A percentile compares a stretch with the other conserved stretches of the same genome.
Conservation (phyloP, 1,140 invertebrate genomes). For the Drosophila littoralis region DNA sequence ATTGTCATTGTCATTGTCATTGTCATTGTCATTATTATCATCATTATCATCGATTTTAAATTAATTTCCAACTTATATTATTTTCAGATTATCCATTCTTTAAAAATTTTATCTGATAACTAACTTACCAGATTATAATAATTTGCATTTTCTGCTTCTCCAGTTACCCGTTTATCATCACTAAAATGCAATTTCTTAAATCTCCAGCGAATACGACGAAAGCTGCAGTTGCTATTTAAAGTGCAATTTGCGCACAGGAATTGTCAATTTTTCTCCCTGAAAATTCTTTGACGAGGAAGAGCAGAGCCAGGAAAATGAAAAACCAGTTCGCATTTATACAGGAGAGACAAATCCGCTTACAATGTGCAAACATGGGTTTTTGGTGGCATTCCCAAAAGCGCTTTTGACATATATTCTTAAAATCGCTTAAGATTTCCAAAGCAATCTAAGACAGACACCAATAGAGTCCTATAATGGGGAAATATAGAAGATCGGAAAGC, state of each 20-base stretch:
- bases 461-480: no score
- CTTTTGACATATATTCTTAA: background rate
- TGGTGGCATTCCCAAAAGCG: background rate
- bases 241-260: conserved; percentile 36
- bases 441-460: no score
- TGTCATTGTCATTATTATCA: background rate
- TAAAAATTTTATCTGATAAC: background rate
- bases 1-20: no score
- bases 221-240: conserved; percentile 27
- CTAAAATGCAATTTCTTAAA: conserved; percentile 17
- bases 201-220: background rate
- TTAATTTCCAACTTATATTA: no score
- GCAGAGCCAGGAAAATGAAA: conserved; percentile 5
- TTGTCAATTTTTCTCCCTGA: conserved; percentile 16
- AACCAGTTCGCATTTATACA: conserved; percentile 3
- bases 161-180: conserved; percentile 14
- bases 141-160: conserved; percentile 4
- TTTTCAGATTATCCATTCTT: no score
- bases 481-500: no score
- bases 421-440: no score
- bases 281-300: conserved; percentile 3
- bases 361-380: background rate
- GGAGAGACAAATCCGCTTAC: conserved; percentile 27
- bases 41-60: no score
- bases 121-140: background rate